These are phyloP conservation scores for Lottia scabra DNA, from an alignment of 2,888 invertebrate species.

Conservation along the genomic window DNA sequence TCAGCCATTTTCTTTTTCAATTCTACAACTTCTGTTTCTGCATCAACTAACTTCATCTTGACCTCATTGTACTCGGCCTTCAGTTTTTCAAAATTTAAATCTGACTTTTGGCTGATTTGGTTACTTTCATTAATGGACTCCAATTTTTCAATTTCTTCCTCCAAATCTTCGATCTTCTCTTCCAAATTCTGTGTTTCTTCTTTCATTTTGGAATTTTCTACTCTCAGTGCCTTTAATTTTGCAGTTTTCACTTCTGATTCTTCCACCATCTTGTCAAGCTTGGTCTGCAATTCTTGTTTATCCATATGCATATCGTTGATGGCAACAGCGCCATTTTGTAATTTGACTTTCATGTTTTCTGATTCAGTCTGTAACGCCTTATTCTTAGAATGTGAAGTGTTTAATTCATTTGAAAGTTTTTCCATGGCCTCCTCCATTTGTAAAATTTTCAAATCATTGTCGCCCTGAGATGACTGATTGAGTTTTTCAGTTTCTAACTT, in stretches of 20 bases:
- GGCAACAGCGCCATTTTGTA: slow-evolving; percentile 49
- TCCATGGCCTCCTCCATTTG: slow-evolving; percentile 1
- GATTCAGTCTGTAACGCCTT: slow-evolving; percentile 34
- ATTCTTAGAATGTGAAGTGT: slow-evolving; percentile 16
- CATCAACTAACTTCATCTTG: slow-evolving; percentile 5
- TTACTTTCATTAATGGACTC: slow-evolving; percentile 31
- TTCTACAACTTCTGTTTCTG: background rate
- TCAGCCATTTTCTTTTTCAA: slow-evolving; percentile 11
- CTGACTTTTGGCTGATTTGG: background rate
- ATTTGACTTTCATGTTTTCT: slow-evolving; percentile 48
- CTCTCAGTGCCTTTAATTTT: slow-evolving; percentile 43
- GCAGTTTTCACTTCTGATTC: slow-evolving; percentile 37
- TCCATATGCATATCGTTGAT: slow-evolving; percentile 64
- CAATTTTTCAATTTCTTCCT: slow-evolving; percentile 36
- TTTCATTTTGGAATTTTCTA: slow-evolving; percentile 28
- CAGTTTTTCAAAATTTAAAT: slow-evolving; percentile 14
- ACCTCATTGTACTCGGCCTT: slow-evolving; percentile 6
- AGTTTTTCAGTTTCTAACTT: slow-evolving; percentile 18
- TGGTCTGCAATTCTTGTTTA: slow-evolving; percentile 52
- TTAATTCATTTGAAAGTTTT: background rate
- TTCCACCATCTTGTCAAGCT: slow-evolving; percentile 35
- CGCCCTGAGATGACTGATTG: background rate
- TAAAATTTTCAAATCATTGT: slow-evolving; percentile 15
- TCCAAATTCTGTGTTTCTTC: slow-evolving; percentile 32
- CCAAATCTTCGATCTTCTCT: slow-evolving; percentile 34